These are phyloP conservation scores for Halocaridina rubra DNA, from an alignment of 2,888 invertebrate genomes.

Conservation along the genomic window DNA sequence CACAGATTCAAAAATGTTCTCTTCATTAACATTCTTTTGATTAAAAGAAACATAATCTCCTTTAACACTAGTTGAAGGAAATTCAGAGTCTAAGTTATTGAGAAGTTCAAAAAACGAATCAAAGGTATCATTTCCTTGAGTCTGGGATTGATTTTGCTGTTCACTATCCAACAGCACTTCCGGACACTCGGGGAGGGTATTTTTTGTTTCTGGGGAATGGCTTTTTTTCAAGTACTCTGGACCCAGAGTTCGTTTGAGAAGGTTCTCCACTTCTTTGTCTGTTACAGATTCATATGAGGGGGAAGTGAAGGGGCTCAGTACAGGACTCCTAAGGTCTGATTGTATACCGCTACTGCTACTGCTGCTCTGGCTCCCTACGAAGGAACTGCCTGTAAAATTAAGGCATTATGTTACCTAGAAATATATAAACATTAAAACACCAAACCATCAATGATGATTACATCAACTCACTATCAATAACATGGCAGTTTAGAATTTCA, in stretches of 20 bases:
- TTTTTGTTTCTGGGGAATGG: too few relatives aligned
- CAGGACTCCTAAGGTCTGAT: neutral
- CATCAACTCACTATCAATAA: too few relatives aligned
- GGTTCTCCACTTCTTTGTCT: neutral
- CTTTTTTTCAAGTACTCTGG: too few relatives aligned
- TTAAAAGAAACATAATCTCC: neutral
- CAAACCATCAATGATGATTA: too few relatives aligned
- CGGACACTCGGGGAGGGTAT: neutral
- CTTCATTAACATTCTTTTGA: neutral
- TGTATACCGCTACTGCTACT: neutral
- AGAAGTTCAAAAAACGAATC: neutral
- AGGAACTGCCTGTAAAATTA: too few relatives aligned
- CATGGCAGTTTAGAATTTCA: too few relatives aligned
- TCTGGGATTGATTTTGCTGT: neutral
- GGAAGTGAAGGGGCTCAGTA: neutral
- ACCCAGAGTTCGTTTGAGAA: neutral
- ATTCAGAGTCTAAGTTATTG: neutral
- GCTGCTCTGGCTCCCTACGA: neutral
- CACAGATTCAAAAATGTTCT: constrained; percentile 5
- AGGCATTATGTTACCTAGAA: too few relatives aligned
- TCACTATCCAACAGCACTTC: neutral
- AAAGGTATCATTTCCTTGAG: neutral
- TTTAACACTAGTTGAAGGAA: neutral
- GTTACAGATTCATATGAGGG: neutral
- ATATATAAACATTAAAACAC: too few relatives aligned